Evolutionary conservation across 2,888 invertebrate species (phyloP).

Genomic region (Pachymerium ferrugineum): DNA sequence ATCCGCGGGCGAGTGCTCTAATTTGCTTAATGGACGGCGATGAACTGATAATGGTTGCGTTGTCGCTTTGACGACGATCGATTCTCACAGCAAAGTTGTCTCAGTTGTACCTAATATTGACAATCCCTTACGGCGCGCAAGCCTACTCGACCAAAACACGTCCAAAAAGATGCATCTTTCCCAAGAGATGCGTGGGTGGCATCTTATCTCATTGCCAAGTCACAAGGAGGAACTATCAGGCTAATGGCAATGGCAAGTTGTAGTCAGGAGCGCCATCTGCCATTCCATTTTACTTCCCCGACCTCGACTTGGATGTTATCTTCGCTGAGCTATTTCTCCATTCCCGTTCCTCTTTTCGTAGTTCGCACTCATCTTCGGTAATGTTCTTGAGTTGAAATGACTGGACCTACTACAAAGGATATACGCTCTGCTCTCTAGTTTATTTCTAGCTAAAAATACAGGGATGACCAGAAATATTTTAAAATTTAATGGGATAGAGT

Average conservation of each 20-base stretch:
- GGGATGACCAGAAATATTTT: too few species aligned
- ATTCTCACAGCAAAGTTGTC: background rate
- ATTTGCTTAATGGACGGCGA: constrained; percentile 27
- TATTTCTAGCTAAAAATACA: too few species aligned
- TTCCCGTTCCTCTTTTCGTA: background rate
- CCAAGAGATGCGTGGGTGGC: background rate
- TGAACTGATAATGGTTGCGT: constrained; percentile 27
- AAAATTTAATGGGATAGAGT: too few species aligned
- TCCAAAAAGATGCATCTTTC: too few species aligned
- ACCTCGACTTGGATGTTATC: background rate
- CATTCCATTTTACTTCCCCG: background rate
- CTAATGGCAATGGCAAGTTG: constrained; percentile 5
- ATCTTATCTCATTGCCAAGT: background rate
- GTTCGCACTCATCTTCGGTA: too few species aligned
- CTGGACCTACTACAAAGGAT: too few species aligned
- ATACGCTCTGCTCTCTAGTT: too few species aligned
- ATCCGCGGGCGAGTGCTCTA: constrained; percentile 5
- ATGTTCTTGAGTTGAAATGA: too few species aligned
- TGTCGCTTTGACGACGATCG: constrained; percentile 10
- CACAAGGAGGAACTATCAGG: constrained; percentile 2
- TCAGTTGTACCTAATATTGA: constrained; percentile 9
- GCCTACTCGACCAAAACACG: background rate
- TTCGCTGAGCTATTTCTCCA: background rate
- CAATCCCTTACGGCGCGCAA: background rate
- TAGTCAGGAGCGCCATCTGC: constrained; percentile 16